Evolutionary conservation across 2,113 vertebrate species (phyloP).

Genomic region (Rhipidura dahli): DNA sequence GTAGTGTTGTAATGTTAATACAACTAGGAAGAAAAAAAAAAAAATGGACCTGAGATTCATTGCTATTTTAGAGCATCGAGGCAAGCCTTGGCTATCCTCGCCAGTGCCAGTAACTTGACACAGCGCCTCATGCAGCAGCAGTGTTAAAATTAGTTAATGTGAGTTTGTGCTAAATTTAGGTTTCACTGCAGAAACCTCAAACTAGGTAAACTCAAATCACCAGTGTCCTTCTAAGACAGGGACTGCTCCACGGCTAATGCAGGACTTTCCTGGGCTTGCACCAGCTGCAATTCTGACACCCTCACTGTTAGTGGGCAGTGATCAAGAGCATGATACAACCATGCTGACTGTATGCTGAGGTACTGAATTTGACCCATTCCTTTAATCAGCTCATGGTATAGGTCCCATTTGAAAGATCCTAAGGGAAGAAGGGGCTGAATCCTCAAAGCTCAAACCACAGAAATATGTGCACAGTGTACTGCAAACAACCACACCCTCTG

Average conservation of each 20-base stretch:
- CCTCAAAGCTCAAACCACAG: not conserved
- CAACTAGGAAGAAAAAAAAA: not conserved
- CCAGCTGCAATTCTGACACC: not conserved
- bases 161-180: not conserved
- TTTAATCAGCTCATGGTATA: not conserved
- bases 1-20: not conserved
- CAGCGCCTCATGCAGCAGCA: not conserved
- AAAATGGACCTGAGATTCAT: not conserved
- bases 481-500: not conserved
- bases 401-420: not conserved
- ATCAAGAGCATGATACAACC: not conserved
- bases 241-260: not conserved
- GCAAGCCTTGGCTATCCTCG: not conserved
- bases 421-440: not conserved
- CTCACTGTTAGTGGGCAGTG: not conserved
- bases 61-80: not conserved
- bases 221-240: not conserved
- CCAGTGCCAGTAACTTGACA: not conserved
- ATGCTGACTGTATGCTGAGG: fast-evolving
- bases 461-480: fast-evolving
- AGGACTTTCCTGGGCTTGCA: not conserved
- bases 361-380: not conserved
- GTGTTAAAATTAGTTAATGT: not conserved
- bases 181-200: not conserved
- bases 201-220: not conserved